Percentiles rank a stretch among this genome's conserved stretches.
These are phyloP conservation scores for Anser cygnoides DNA, from an alignment of 2,113 vertebrate species.

Conservation along the genomic window DNA sequence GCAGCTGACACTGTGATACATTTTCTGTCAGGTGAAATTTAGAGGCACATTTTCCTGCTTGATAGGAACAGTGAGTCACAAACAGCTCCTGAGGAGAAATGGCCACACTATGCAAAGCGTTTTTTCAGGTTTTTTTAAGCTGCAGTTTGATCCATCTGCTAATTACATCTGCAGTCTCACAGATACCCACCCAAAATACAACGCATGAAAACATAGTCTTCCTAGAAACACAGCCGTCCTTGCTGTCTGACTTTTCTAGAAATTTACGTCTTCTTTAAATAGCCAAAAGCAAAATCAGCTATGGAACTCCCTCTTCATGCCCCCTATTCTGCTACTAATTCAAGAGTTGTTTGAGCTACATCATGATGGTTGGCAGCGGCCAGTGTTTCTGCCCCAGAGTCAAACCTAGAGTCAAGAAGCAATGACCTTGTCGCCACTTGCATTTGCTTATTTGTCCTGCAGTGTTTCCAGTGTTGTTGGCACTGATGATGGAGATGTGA, in stretches of 20 bases:
- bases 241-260: not conserved
- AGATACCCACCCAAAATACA: not conserved
- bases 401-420: not conserved
- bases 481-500: not conserved
- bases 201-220: not conserved
- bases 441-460: not conserved
- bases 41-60: constrained; percentile 48
- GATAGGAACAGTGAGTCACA: constrained; percentile 32
- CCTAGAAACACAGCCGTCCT: not conserved
- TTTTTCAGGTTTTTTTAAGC: not conserved
- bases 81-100: constrained; percentile 15
- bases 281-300: not conserved
- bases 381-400: not conserved
- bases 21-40: constrained; percentile 54
- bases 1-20: constrained; percentile 31
- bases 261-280: constrained; percentile 2
- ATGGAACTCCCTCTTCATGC: not conserved
- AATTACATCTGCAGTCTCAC: not conserved
- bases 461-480: not conserved
- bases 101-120: not conserved
- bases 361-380: not conserved
- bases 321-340: not conserved
- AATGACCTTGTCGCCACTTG: not conserved
- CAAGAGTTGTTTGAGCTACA: not conserved
- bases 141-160: not conserved